These are phyloP conservation scores for Vanessa tameamea DNA, from an alignment of 1,140 invertebrate species.

Conservation along the genomic window DNA sequence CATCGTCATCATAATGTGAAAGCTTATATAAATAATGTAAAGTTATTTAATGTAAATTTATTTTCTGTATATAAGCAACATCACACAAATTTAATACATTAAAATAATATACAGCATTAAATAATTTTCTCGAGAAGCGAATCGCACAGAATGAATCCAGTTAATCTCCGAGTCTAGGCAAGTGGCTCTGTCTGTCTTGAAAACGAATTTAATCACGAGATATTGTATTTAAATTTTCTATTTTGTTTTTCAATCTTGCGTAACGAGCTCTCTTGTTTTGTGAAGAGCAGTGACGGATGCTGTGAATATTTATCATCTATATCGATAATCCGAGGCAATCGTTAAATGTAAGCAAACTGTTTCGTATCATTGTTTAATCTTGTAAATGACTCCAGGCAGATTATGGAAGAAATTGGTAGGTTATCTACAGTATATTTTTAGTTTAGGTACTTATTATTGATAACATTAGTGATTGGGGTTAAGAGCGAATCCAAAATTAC, in stretches of 20 bases:
- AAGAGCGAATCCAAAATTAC: no score
- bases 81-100: background rate
- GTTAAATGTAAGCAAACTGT: background rate
- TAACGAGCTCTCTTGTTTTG: slow-evolving; percentile 3
- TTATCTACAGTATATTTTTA: no score
- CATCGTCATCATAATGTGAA: no score
- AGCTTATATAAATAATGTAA: background rate
- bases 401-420: no score
- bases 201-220: slow-evolving; percentile 15
- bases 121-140: background rate
- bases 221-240: slow-evolving; percentile 22
- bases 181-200: background rate
- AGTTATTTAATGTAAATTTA: background rate
- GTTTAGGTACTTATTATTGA: no score
- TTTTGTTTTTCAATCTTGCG: slow-evolving; percentile 3
- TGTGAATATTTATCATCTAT: background rate
- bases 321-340: background rate
- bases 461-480: no score
- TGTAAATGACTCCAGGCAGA: no score
- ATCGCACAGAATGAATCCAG: slow-evolving; percentile 14
- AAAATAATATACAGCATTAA: background rate
- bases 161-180: slow-evolving; percentile 16
- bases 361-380: no score
- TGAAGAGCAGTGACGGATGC: background rate
- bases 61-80: background rate